Base-by-base conservation (phyloP, 2,888 invertebrate genomes). In the Nomada goodeniana region DNA sequence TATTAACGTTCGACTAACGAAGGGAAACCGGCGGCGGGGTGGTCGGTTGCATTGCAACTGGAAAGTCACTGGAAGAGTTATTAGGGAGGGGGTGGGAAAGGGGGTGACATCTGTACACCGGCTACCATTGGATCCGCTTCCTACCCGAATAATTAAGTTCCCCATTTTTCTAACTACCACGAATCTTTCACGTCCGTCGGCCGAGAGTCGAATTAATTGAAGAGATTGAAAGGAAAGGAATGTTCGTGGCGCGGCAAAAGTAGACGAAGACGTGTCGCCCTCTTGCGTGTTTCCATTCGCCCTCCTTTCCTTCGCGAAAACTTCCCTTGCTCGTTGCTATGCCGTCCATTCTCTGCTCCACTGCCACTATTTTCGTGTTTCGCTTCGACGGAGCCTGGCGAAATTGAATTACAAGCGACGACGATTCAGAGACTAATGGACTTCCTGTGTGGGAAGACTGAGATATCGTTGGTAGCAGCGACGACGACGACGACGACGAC, bases 391-490 rank as follows among this genome's bases (percentile, higher is more conserved):
- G 53, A 71, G 80, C 70, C 76, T 47, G 67, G 55, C 42, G 88
- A 86, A 87, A 88, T 87, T 82, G 86, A 88, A 80, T 88, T 87
- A 88, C 87, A 79, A 78, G 83, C 77, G 83, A 81, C 80, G 80
- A 83, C 82, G 87, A 88, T 87, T 88, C 74, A 59, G 73, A 76
- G 83, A 88, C 84, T 88, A 88, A 88, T 88, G 88, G 88, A 87
- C 83, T 84, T 79, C 76, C 76, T 68, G 61, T 23, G 10, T 65
- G 64, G 55, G 64, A 78, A 70, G 65, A 74, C 47, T 52, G 64
- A 67, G 67, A 74, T 68, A 65, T 53, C 65, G 63, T 50, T 53
- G 11, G 26, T 44, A 23, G n/a, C 52, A 55, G 59, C 29, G 36
- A 29, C 4, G 15, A 52, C 5, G 36, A 47, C 29, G 29, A 0